Evolutionary conservation across 2,888 invertebrate species (phyloP).

Genomic region (Ashinkailepas kermadecensis): DNA sequence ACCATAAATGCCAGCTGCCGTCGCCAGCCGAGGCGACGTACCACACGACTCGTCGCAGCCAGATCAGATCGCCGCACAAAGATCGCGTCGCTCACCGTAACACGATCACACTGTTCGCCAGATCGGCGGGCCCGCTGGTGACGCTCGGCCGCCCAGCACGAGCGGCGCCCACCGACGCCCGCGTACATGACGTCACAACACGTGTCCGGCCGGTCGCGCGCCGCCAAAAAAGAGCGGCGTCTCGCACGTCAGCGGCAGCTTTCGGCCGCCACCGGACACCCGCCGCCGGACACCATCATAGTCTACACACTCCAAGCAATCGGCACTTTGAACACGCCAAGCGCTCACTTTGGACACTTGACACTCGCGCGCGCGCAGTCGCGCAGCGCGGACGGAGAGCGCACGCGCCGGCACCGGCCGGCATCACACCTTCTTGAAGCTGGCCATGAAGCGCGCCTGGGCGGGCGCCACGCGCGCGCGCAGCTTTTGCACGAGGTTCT

Average conservation of each 20-base stretch:
- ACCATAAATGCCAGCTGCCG: not conserved
- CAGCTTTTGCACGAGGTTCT: slow-evolving; percentile 82
- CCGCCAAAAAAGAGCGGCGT: not conserved
- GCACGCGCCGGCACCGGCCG: not conserved
- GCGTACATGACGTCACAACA: too few relatives aligned
- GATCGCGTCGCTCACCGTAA: not conserved
- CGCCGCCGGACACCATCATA: not conserved
- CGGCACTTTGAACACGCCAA: too few relatives aligned
- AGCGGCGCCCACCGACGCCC: too few relatives aligned
- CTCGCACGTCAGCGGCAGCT: not conserved
- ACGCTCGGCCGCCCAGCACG: not conserved
- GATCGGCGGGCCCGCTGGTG: not conserved
- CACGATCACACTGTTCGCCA: not conserved
- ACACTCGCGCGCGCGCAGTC: too few relatives aligned
- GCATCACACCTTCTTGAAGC: slow-evolving; percentile 14
- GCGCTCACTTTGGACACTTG: too few relatives aligned
- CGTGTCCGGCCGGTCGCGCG: too few relatives aligned
- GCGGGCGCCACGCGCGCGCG: slow-evolving; percentile 74
- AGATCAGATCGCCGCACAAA: not conserved
- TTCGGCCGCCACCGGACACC: not conserved
- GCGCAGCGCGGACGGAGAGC: not conserved
- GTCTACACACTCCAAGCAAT: not conserved
- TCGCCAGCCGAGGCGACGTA: not conserved
- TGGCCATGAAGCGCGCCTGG: slow-evolving; percentile 50
- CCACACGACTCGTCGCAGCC: not conserved